Evolutionary conservation across 2,797 vertebrate genomes (phyloP).

Genomic region (Falco berigora): DNA sequence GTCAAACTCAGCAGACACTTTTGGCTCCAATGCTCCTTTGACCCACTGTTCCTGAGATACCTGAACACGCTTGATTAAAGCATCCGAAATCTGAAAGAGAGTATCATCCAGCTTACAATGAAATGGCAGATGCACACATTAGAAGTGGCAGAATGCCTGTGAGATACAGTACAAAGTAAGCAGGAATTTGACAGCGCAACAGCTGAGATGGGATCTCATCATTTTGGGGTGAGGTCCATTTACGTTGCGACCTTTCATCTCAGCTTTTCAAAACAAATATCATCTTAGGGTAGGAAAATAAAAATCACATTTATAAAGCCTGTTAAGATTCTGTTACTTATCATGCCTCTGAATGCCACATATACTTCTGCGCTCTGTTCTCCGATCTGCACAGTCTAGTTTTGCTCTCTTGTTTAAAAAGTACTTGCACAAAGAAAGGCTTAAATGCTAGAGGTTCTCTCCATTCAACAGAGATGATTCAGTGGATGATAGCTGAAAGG

Average conservation of each 20-base stretch:
- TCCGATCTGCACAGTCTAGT: background rate
- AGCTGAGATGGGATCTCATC: background rate
- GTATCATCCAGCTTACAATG: background rate
- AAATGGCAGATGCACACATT: background rate
- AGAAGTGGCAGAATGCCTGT: background rate
- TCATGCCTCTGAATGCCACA: background rate
- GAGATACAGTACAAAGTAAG: background rate
- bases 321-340: background rate
- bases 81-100: slow-evolving; percentile 88
- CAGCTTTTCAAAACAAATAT: background rate
- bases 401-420: background rate
- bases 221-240: background rate
- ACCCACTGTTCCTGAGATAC: slow-evolving; percentile 97
- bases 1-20: slow-evolving; percentile 92
- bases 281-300: background rate
- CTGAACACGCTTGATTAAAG: slow-evolving; percentile 92
- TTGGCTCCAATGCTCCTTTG: slow-evolving; percentile 93
- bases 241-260: background rate
- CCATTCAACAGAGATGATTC: background rate
- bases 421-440: background rate
- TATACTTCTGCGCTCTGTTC: background rate
- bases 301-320: background rate
- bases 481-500: background rate
- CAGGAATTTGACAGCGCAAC: background rate
- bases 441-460: background rate